These are phyloP conservation scores for Heteromormyrus szaboi DNA, from an alignment of 2,797 vertebrate species.

Conservation along the genomic window DNA sequence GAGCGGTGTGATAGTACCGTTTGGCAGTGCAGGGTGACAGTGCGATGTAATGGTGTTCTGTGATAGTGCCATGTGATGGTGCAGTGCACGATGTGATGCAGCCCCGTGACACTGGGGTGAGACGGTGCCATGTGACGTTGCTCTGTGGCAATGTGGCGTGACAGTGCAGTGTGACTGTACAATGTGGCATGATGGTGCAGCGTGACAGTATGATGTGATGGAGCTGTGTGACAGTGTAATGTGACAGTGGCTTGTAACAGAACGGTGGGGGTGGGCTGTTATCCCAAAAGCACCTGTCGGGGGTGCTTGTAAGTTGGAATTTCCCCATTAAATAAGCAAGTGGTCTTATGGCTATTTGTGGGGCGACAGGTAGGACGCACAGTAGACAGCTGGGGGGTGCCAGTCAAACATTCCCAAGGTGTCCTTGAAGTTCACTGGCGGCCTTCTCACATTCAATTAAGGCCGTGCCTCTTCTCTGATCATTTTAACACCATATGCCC, in stretches of 20 bases:
- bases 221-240: neutral
- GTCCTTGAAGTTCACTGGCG: constrained; percentile 47
- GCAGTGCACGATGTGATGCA: neutral
- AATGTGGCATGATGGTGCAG: neutral
- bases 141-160: neutral
- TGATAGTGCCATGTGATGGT: neutral
- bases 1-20: neutral
- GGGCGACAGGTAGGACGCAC: neutral
- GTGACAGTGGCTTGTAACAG: neutral
- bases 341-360: neutral
- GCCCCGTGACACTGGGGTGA: neutral
- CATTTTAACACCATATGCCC: constrained; percentile 72
- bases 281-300: neutral
- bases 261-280: neutral
- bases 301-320: neutral
- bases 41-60: neutral
- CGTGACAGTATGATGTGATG: neutral
- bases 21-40: neutral
- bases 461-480: constrained; percentile 70
- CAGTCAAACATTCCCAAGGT: neutral
- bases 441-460: constrained; percentile 89
- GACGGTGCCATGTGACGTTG: neutral
- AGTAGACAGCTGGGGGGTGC: neutral
- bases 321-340: neutral
- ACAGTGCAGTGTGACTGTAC: neutral